Base-by-base conservation (phyloP, 1,140 invertebrate genomes). In the Cataglyphis hispanica region DNA sequence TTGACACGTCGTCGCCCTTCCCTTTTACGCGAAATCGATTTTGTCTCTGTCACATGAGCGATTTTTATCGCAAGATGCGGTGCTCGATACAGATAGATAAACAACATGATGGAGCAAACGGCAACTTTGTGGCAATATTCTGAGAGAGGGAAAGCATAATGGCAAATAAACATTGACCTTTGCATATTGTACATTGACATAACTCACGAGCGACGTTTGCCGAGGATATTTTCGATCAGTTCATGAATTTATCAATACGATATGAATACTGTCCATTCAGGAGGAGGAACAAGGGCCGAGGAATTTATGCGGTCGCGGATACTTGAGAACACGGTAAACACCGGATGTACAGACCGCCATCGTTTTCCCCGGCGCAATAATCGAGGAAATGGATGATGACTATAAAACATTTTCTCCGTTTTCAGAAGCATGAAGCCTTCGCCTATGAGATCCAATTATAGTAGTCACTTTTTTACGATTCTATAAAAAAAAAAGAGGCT, bases 11-110 rank as follows among this genome's bases (percentile, higher is more conserved):
- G 46, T 66, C 11, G 19, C 70, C 34, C 19, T 67, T 81, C 7
- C 53, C 72, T 81, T 72, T 60, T 81, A 70, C 31, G 37, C 50
- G 11, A 81, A 27, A 81, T 70, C 67, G 78, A 81, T 70, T 53
- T 25, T 13, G 25, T 50, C 43, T 46, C 43, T 46, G 13, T 31
- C 66, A 58, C 25, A 37, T 72, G 66, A 72, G 37, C 37, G 50
- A 81, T 43, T 81, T 50, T 40, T 72, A 80, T 58, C 46, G 22
- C 53, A 34, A 60, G 58, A 56, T 69, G 77, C 40, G 27, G 19
- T 25, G n/a, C 25, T 19, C 5, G 16, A 8, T 64, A 40, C 10
- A 11, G 13, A 50, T 53, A 37, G n/a, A 80, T 25, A 72, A 70
- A 72, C 13, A 72, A 60, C 16, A 11, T 1, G 8, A 6, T 34